These are phyloP conservation scores for Myotis pilosus DNA, from an alignment of 2,797 vertebrate species.

Conservation along the genomic window DNA sequence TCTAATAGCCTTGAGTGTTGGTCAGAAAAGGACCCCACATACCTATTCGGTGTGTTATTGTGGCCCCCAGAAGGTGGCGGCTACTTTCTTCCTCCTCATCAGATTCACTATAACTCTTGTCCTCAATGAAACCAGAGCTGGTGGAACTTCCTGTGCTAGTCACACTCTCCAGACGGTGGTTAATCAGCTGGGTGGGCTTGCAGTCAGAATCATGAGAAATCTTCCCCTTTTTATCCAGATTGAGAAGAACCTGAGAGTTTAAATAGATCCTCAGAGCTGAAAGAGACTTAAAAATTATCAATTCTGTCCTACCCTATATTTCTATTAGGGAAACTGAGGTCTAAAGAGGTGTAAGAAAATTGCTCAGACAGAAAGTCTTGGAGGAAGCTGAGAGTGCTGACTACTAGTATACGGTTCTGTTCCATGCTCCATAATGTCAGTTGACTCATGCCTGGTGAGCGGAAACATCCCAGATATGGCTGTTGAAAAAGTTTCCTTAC, in stretches of 20 bases:
- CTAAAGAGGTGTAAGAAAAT: not conserved
- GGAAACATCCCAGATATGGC: not conserved
- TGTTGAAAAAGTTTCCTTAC: not conserved
- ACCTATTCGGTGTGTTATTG: not conserved
- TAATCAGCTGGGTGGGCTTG: slow-evolving; percentile 91
- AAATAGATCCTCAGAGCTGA: not conserved
- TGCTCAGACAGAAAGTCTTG: not conserved
- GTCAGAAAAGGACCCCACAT: not conserved
- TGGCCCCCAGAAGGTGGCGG: slow-evolving; percentile 36
- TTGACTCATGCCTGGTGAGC: not conserved
- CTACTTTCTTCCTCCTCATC: slow-evolving; percentile 98
- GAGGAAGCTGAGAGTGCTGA: not conserved
- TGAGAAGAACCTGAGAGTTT: slow-evolving; percentile 88
- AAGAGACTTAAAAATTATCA: not conserved
- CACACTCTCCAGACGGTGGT: slow-evolving; percentile 94
- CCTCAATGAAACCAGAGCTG: slow-evolving; percentile 96
- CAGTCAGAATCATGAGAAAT: slow-evolving; percentile 86
- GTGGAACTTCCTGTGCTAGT: slow-evolving; percentile 96
- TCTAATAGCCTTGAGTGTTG: slow-evolving; percentile 1
- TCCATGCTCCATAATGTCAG: not conserved
- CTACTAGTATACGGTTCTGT: not conserved
- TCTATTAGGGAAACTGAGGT: not conserved
- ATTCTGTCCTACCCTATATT: not conserved
- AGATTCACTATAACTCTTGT: slow-evolving; percentile 97
- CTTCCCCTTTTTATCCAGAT: slow-evolving; percentile 84